These are phyloP conservation scores for Gasterosteus nipponicus DNA, from an alignment of 2,113 vertebrate genomes.

Conservation along the genomic window DNA sequence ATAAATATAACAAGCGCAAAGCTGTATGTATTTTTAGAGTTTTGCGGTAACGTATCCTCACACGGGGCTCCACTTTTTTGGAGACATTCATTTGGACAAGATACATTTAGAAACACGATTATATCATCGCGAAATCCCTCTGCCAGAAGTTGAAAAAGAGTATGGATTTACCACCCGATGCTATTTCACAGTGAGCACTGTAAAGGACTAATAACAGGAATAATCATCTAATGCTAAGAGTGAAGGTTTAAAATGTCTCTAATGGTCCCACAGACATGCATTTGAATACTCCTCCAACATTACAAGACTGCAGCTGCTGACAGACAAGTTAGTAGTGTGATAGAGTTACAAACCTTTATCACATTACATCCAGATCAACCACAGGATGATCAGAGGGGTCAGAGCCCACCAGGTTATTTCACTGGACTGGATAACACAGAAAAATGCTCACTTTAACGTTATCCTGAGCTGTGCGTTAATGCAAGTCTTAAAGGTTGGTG, in stretches of 20 bases:
- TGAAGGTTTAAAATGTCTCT: not conserved
- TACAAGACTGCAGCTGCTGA: conserved; percentile 50
- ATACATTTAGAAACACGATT: not conserved
- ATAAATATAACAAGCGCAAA: not conserved
- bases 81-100: not conserved
- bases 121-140: not conserved
- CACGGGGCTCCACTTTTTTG: not conserved
- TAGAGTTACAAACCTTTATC: conserved; percentile 53
- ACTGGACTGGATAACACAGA: conserved; percentile 4
- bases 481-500: not conserved
- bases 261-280: not conserved
- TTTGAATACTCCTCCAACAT: conserved; percentile 20
- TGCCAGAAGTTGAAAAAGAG: not conserved
- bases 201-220: not conserved
- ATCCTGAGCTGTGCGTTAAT: not conserved
- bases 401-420: conserved; percentile 9
- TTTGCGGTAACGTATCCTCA: not conserved
- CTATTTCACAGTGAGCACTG: not conserved
- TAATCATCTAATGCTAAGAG: not conserved
- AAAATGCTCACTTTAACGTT: conserved; percentile 15
- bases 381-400: conserved; percentile 22
- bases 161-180: not conserved
- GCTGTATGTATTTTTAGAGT: not conserved
- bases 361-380: conserved; percentile 57
- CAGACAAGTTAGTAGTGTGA: conserved; percentile 48